Conservation (phyloP, 2,888 invertebrate genomes). For the Noctuana brunneofusca region DNA sequence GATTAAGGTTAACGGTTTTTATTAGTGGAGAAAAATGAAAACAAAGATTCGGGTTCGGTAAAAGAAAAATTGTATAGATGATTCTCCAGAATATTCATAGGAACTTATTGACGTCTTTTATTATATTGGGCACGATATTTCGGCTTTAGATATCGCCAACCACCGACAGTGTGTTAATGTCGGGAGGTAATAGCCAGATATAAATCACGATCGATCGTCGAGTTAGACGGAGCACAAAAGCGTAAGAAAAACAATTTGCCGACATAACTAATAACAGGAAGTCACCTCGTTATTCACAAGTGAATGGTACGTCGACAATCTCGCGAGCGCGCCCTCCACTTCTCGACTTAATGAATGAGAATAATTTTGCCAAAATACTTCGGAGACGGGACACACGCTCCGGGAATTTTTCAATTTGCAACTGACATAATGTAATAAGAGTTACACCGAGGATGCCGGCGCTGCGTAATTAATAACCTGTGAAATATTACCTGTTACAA, state of each 20-base stretch:
- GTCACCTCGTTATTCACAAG: constrained; percentile 80
- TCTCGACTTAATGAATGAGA: constrained; percentile 81
- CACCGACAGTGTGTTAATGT: constrained; percentile 34
- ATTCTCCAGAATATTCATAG: constrained; percentile 7
- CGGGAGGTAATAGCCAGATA: constrained; percentile 29
- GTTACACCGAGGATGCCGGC: constrained; percentile 79
- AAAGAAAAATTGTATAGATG: too few relatives aligned
- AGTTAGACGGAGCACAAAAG: constrained; percentile 54
- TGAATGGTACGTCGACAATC: constrained; percentile 79
- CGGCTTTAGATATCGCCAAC: constrained; percentile 23
- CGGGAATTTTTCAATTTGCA: constrained; percentile 83
- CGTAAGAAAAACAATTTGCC: constrained; percentile 76
- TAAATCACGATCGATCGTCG: constrained; percentile 33
- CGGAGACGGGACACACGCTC: constrained; percentile 80
- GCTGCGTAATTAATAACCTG: constrained; percentile 81
- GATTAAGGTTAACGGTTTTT: background rate
- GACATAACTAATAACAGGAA: constrained; percentile 79
- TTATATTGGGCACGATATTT: constrained; percentile 25
- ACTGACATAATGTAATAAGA: constrained; percentile 83
- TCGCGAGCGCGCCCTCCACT: constrained; percentile 74
- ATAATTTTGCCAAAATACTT: constrained; percentile 82
- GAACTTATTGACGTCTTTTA: constrained; percentile 19
- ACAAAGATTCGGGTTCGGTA: too few relatives aligned
- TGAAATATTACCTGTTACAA: constrained; percentile 82
- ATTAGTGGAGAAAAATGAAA: background rate